Percentiles rank a stretch among this genome's conserved stretches.
Conservation (phyloP, 2,797 vertebrate genomes). For the Hafferia zeledoni region DNA sequence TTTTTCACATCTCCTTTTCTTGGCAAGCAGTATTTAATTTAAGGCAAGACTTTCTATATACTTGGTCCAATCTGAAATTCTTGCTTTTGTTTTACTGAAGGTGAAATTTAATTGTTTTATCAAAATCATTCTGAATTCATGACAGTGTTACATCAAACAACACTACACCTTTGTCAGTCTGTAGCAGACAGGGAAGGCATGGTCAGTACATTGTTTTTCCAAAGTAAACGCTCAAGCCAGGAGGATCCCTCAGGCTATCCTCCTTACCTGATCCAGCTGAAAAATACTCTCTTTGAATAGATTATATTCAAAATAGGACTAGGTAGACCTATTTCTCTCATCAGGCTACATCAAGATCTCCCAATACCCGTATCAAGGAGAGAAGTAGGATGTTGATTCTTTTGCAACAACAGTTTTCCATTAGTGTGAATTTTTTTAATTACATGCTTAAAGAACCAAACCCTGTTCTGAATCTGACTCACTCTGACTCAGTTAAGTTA, state of each 20-base stretch:
- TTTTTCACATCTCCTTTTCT: not conserved
- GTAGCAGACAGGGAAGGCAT: not conserved
- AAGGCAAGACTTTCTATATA: not conserved
- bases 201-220: not conserved
- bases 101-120: not conserved
- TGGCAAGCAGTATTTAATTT: not conserved
- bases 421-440: slow-evolving; percentile 6
- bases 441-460: slow-evolving; percentile 20
- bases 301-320: not conserved
- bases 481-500: slow-evolving; percentile 41
- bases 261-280: not conserved
- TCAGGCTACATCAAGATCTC: not conserved
- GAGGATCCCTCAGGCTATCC: not conserved
- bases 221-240: not conserved
- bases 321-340: not conserved
- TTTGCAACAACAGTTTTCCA: slow-evolving; percentile 23
- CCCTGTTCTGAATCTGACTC: slow-evolving; percentile 30
- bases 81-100: not conserved
- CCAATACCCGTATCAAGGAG: not conserved
- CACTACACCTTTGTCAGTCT: not conserved
- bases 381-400: slow-evolving; percentile 1
- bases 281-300: not conserved
- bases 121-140: not conserved
- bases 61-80: not conserved
- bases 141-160: not conserved